Evolutionary conservation across 2,113 vertebrate genomes (phyloP), one percentile per base, ranked within the genome.

Genomic region (Orycteropus afer): DNA sequence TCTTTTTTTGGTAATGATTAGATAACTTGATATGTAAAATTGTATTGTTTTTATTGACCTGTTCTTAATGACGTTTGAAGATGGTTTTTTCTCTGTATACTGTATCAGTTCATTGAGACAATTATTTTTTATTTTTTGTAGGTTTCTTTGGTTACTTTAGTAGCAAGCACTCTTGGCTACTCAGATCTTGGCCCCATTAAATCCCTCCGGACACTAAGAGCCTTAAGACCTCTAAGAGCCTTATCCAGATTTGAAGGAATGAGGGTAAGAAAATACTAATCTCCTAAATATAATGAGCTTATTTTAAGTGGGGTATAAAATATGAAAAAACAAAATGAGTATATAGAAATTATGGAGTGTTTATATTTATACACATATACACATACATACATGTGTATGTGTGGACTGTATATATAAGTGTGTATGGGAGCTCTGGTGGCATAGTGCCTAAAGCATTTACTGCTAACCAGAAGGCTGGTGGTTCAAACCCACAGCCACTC

Each of bases 241-340:
- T 98, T 99, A 97, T 99, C 99, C n/a, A 99, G 99, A 57, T 99
- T 99, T 94, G 99, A 99, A 98, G 99, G 99, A 98, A 99, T 99
- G 99, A 99, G 99, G 99, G 99, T 99, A 99, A 99, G 99, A 96
- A 84, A 59, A 95, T 86, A 65, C 34, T 29, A 37, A 96, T 73
- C 14, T 84, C 61, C 10, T 10, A 42, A 63, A 79, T 65, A 22
- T 86, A 76, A 77, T 93, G 57, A 79, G 73, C 25, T 80, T 95
- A 42, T 65, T 90, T 86, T 71, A 65, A 95, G 14, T 87, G 10
- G 9, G 20, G 0, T 37, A 29, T 69, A 53, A 84, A 73, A 61
- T 90, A 40, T 55, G 63, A 71, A 95, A 83, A 82, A n/a, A n/a
- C n/a, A n/a, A 89, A 95, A 84, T 23, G 18, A 5, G 3, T 40